Percentiles rank a stretch among this genome's conserved stretches.
Conservation (phyloP, 1,140 invertebrate genomes). For the Tetramorium alpestre region DNA sequence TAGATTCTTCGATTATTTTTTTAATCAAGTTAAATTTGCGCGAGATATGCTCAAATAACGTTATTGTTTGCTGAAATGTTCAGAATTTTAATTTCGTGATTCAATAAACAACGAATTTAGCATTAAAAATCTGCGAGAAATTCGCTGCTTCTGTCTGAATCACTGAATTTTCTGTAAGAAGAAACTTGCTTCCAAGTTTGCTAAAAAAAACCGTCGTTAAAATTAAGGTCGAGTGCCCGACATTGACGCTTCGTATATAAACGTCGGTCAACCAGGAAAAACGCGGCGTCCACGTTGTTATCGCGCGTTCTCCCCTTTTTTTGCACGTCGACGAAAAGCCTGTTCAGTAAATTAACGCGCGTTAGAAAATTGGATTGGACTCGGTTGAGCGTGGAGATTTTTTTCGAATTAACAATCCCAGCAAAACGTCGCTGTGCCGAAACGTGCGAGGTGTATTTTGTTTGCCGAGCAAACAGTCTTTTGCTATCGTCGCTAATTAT, state of each 20-base stretch:
- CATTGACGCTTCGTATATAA: not conserved
- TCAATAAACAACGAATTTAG: constrained; percentile 1
- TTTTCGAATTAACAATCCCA: constrained; percentile 20
- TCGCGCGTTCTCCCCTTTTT: not conserved
- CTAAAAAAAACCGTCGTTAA: constrained; percentile 7
- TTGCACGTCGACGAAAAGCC: not conserved
- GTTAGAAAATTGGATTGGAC: constrained; percentile 22
- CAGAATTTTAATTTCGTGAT: not conserved
- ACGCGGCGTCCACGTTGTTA: not conserved
- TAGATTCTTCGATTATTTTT: not conserved
- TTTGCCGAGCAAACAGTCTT: constrained; percentile 5
- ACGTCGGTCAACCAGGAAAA: constrained; percentile 10
- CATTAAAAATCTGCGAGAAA: not conserved
- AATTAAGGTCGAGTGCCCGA: constrained; percentile 12
- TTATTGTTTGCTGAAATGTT: not conserved
- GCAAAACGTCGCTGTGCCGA: not conserved
- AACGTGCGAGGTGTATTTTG: not conserved
- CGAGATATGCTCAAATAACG: not conserved
- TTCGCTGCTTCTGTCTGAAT: not conserved
- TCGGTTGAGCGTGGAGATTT: constrained; percentile 27
- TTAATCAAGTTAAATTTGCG: constrained; percentile 7
- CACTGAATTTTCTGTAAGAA: not conserved
- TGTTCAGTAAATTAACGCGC: constrained; percentile 33
- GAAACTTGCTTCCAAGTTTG: not conserved
- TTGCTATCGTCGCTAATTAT: constrained; percentile 22